Evolutionary conservation across 1,140 invertebrate species (phyloP), one percentile per base, ranked within the genome.

Genomic region (Euura saliciscinereae): DNA sequence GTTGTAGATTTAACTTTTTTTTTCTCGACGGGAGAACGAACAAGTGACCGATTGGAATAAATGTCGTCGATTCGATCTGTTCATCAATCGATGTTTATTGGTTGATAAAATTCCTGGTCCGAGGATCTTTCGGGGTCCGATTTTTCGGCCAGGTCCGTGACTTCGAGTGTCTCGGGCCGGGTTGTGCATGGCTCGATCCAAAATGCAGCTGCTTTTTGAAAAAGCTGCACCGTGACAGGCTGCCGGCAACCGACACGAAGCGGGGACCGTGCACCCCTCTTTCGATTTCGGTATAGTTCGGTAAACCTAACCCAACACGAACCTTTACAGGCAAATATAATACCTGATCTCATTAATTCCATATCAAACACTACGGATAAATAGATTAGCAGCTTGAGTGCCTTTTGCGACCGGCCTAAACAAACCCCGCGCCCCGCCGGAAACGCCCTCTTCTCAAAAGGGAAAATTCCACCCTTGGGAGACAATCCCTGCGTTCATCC

Each of bases 351-450:
- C 84, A 87, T 87, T 87, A 87, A 87, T 87, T 87, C 86, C 82
- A 86, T 86, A 87, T 87, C 85, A 87, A 86, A 86, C 85, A 86
- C 78, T 80, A 83, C 79, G 82, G 81, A 81, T 87, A 87, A 86
- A 87, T 86, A 87, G 85, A 87, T 87, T 87, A 87, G 83, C 81
- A 80, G 82, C 81, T 85, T 83, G 83, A 85, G 84, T 85, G 83
- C 79, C 80, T 84, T 85, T 82, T 77, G 80, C 78, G 76, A 74
- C 71, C 74, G 79, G 78, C 84, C 83, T 85, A 85, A 85, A 82
- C 83, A 85, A 86, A 85, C 82, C 79, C 70, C 43, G 28, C 8
- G 11, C 65, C 65, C 78, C 75, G 6, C 77, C 71, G 68, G 51
- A 51, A 76, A 71, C 67, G 46, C 7, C 72, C 68, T 73, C 75